Base-by-base conservation (phyloP, 1,140 invertebrate species). In the Potamilus streckersoni region DNA sequence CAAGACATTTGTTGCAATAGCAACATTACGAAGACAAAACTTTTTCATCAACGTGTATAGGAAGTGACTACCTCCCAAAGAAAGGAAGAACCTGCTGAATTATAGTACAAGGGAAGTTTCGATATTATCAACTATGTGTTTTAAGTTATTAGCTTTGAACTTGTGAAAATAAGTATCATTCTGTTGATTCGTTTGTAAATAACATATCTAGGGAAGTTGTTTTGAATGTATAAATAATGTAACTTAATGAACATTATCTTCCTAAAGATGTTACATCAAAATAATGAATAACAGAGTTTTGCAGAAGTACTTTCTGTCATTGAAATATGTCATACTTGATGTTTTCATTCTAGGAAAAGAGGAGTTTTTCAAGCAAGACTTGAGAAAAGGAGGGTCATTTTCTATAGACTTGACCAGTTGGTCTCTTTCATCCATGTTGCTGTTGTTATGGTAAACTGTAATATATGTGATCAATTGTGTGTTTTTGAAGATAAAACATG, bases 11-110 rank as follows among this genome's bases (percentile, higher is more conserved):
- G 64, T 76, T 76, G 74, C 64, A 69, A 71, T 67, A 66, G 71
- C 61, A 60, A 68, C 65, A 57, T 49, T 17, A n/a, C 56, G 16
- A 71, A 71, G 15, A 27, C 58, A 16, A n/a, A 17, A 49, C 17
- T 14, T n/a, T 38, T 12, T 13, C 17, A 67, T 20, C 55, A 69
- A n/a, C 63, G 61, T n/a, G 60, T 71, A 55, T 23, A 62, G n/a
- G 69, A 59, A 59, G 19, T 62, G 49, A 62, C 23, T 68, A 67
- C 69, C 68, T 69, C 67, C 65, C 69, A 72, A 66, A 70, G 73
- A 77, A 70, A 57, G 31, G 14, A 56, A 62, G 56, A 61, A 57
- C 68, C n/a, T 23, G 55, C 23, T 49, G 20, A 27, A 27, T 58
- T 31, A n/a, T 20, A 69, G 15, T 57, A 20, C 56, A 2, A 8